phyloP scores from a whole-genome alignment of 2,797 vertebrate species.

The Protosalanx chinensis region DNA sequence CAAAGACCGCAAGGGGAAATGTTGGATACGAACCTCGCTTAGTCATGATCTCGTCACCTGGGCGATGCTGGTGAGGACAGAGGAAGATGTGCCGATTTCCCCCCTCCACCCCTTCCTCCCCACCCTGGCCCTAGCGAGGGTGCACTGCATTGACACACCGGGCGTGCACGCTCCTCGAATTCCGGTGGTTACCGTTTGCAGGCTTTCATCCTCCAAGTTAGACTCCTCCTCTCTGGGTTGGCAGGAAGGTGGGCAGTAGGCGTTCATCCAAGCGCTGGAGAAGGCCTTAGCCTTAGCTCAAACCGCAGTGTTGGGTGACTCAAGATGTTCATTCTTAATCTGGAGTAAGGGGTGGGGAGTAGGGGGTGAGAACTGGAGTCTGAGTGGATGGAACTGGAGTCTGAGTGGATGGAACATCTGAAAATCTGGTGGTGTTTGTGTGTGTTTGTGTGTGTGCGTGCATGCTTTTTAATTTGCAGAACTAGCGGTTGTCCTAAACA shows the following conservation, averaged over 20 bases:
- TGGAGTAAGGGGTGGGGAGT: neutral
- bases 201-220: neutral
- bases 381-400: neutral
- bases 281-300: neutral
- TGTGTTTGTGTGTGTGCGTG: constrained; percentile 9
- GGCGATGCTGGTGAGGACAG: too few species aligned
- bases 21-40: too few species aligned
- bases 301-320: neutral
- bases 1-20: too few species aligned
- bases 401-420: neutral
- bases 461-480: constrained; percentile 24
- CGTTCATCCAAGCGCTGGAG: neutral
- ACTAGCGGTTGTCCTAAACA: constrained; percentile 4
- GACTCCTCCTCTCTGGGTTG: neutral
- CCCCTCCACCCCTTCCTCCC: too few species aligned
- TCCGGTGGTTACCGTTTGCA: neutral
- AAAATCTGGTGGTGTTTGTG: neutral
- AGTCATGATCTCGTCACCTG: too few species aligned
- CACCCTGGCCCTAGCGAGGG: neutral
- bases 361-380: neutral
- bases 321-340: neutral
- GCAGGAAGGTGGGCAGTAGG: too few species aligned
- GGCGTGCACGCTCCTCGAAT: neutral
- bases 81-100: too few species aligned
- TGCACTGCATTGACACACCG: neutral